A percentile compares a stretch with the other conserved stretches of the same genome.
Evolutionary conservation across 2,797 vertebrate species (phyloP).

Genomic region (Cossypha caffra): DNA sequence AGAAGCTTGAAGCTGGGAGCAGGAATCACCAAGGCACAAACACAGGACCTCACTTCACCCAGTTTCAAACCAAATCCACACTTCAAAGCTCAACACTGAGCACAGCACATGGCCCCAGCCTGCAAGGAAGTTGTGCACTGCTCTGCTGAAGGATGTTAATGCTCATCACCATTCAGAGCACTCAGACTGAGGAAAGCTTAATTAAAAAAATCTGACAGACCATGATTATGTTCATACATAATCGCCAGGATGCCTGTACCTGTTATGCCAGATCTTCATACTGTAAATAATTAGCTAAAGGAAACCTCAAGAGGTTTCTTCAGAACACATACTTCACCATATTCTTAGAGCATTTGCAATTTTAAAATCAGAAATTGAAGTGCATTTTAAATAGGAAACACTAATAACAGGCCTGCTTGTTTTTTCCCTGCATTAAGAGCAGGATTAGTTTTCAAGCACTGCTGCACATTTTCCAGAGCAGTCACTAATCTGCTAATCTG

Average conservation of each 20-base stretch:
- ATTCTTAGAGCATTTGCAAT: constrained; percentile 52
- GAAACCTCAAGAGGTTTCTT: constrained; percentile 42
- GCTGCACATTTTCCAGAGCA: constrained; percentile 28
- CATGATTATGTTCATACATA: constrained; percentile 35
- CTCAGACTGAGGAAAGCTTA: constrained; percentile 49
- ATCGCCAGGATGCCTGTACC: constrained; percentile 36
- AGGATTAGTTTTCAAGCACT: constrained; percentile 46
- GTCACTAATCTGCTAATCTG: constrained; percentile 51
- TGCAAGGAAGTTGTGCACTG: neutral
- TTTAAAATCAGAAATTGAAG: constrained; percentile 58
- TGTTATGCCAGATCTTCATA: constrained; percentile 49
- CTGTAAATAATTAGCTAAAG: constrained; percentile 48
- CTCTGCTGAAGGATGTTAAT: neutral
- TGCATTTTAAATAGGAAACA: constrained; percentile 57
- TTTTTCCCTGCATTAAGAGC: constrained; percentile 8
- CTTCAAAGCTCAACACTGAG: neutral
- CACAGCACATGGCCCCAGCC: neutral
- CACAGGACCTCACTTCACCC: neutral
- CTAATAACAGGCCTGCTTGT: constrained; percentile 50
- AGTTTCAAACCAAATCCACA: neutral
- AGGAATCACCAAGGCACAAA: neutral
- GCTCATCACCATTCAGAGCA: constrained; percentile 23
- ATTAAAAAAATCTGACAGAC: constrained; percentile 54
- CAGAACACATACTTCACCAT: neutral
- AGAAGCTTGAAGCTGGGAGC: neutral